Conservation (phyloP, 35 echinoderm and acorn worm genomes). For the Nesometra sesokonis region DNA sequence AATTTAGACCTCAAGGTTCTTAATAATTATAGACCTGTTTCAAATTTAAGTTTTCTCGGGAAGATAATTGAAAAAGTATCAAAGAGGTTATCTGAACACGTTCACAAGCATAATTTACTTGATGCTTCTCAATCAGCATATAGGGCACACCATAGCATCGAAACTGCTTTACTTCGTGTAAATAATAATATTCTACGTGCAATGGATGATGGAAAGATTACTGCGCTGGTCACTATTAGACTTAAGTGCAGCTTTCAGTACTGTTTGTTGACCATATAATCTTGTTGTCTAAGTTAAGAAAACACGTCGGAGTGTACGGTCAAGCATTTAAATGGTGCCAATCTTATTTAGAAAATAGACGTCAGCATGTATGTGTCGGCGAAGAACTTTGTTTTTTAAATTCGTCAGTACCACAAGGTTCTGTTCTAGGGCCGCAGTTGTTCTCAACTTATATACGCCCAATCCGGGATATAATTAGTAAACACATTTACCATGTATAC, state of each 20-base stretch:
- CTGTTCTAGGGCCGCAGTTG: constrained; percentile 29
- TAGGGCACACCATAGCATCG: constrained; percentile 12
- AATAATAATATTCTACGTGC: constrained; percentile 30
- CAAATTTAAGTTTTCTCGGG: constrained; percentile 6
- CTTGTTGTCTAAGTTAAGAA: background rate
- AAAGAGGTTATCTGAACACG: background rate
- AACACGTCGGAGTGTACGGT: constrained; percentile 33
- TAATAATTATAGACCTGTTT: too few species aligned
- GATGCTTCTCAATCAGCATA: constrained; percentile 43
- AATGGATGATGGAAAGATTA: constrained; percentile 19
- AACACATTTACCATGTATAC: constrained; percentile 37
- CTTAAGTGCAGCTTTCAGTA: background rate
- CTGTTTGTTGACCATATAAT: background rate
- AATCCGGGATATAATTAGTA: constrained; percentile 30
- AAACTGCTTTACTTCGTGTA: constrained; percentile 29
- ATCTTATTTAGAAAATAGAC: constrained; percentile 46
- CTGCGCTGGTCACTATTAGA: constrained; percentile 13
- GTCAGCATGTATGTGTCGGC: constrained; percentile 29
- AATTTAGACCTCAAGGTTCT: too few species aligned
- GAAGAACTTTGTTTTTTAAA: constrained; percentile 16
- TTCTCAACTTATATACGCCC: constrained; percentile 39
- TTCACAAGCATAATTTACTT: constrained; percentile 33
- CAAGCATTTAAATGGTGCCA: constrained; percentile 34
- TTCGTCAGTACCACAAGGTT: constrained; percentile 47
- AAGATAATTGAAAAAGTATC: constrained; percentile 14